phyloP scores from a whole-genome alignment of 2,797 vertebrate species.

The Aphelocoma californica region DNA sequence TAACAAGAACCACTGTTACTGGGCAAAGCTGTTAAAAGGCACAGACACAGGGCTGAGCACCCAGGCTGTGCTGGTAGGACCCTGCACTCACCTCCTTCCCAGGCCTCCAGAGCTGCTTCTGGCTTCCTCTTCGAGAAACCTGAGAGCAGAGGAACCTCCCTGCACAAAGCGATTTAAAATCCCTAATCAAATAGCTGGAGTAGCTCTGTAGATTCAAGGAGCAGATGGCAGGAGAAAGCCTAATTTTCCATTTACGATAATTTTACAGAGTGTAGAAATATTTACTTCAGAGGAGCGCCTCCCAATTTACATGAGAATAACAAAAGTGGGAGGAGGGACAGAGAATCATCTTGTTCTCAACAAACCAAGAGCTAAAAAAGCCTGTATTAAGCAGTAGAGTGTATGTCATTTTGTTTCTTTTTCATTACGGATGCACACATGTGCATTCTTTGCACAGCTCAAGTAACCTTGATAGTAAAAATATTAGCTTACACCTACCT shows the following conservation, averaged over 20 bases:
- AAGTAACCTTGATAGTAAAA: neutral
- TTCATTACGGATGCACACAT: neutral
- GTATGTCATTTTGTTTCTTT: neutral
- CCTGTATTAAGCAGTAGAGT: neutral
- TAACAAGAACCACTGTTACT: constrained; percentile 22
- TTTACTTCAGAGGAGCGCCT: constrained; percentile 37
- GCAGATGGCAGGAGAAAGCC: constrained; percentile 48
- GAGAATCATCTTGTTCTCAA: neutral
- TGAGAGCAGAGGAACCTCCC: neutral
- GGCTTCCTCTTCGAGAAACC: neutral
- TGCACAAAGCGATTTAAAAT: neutral
- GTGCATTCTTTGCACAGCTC: neutral
- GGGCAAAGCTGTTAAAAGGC: neutral
- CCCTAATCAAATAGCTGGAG: constrained; percentile 41
- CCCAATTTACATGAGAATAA: constrained; percentile 33
- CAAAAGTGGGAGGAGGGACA: neutral
- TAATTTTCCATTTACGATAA: constrained; percentile 58
- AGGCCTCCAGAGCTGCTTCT: neutral
- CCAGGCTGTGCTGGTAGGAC: neutral
- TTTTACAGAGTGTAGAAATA: constrained; percentile 49
- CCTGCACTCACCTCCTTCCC: neutral
- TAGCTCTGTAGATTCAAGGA: constrained; percentile 24
- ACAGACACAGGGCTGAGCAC: neutral
- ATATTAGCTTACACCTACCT: neutral
- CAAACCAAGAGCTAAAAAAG: neutral